Evolutionary conservation across 2,888 invertebrate genomes (phyloP), one percentile per base, ranked within the genome.

Genomic region (Monochamus alternatus): DNA sequence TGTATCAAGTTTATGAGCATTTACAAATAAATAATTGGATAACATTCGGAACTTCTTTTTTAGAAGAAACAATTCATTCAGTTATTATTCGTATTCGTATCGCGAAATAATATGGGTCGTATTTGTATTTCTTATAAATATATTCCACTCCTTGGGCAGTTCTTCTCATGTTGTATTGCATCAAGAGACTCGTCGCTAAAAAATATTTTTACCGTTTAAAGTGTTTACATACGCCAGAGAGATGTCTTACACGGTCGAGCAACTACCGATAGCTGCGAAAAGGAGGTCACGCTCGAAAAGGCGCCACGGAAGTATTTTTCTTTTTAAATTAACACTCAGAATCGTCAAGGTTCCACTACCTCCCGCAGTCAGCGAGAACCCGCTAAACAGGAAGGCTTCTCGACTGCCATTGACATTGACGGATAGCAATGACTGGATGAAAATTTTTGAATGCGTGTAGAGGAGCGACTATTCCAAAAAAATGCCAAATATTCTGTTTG

Each of bases 221-320:
- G 38, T 38, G 55, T 58, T 67, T 68, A 60, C 60, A 59, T 60
- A 31, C 12, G 47, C 69, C 31, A 47, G 47, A 47, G 47, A 59
- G 60, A 69, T 69, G 69, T 60, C 60, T 69, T 69, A 60, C 60
- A 60, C 31, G 60, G 43, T 44, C 43, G 32, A 38, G 43, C 68
- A 59, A 73, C 75, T 65, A 73, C 52, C 31, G 72, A 71, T 73
- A 72, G 75, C 76, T 78, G 78, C 77, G 78, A 75, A 80, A 83
- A 83, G 80, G 82, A 82, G 83, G 83, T 82, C 83, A 80, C 75
- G 77, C 80, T 83, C 70, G 78, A 81, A 77, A 81, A 80, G 83
- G 82, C 82, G 82, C 83, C 82, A 80, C 79, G 83, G 82, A 83
- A 83, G 82, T 82, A 32, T 78, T 82, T 81, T 81, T 82, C 78